A percentile compares a stretch with the other conserved stretches of the same genome.
phyloP scores from a whole-genome alignment of 2,888 invertebrate species.

The Gandaritis pyraliata region DNA sequence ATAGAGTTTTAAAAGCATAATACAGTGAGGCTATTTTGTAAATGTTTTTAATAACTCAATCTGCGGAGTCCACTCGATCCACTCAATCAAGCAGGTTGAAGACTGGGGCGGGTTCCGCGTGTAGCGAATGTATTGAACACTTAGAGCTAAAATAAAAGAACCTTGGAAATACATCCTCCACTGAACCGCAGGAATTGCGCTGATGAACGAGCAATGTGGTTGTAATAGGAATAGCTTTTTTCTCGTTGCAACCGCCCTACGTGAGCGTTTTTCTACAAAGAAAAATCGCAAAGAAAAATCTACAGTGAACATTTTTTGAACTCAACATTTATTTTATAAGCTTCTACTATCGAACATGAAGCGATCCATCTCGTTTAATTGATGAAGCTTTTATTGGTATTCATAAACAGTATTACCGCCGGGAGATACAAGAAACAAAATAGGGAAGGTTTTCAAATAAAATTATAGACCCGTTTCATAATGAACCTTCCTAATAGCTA shows the following conservation, averaged over 20 bases:
- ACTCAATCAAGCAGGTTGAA: conserved; percentile 64
- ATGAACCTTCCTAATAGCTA: too few species aligned
- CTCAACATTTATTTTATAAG: conserved; percentile 14
- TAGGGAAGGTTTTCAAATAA: conserved; percentile 2
- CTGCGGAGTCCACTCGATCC: conserved; percentile 49
- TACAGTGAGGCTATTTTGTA: conserved; percentile 48
- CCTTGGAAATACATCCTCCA: conserved; percentile 61
- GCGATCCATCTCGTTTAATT: conserved; percentile 8
- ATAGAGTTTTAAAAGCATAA: conserved; percentile 51
- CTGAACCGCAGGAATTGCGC: conserved; percentile 68
- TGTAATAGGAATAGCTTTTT: conserved; percentile 72
- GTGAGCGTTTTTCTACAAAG: conserved; percentile 62
- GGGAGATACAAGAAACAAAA: conserved; percentile 5
- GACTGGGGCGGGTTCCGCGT: conserved; percentile 51
- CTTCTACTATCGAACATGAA: neutral
- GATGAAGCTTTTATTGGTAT: conserved; percentile 18
- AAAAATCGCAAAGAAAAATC: conserved; percentile 47
- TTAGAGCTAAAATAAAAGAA: conserved; percentile 73
- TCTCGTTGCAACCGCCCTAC: conserved; percentile 50
- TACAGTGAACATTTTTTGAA: conserved; percentile 19
- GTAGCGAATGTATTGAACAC: conserved; percentile 79
- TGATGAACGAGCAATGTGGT: conserved; percentile 76
- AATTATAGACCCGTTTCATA: neutral
- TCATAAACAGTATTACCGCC: conserved; percentile 6
- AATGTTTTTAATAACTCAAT: conserved; percentile 58